Percentiles rank a stretch among this genome's conserved stretches.
Conservation (phyloP, 2,888 invertebrate species). For the Tenthredo amoena region DNA sequence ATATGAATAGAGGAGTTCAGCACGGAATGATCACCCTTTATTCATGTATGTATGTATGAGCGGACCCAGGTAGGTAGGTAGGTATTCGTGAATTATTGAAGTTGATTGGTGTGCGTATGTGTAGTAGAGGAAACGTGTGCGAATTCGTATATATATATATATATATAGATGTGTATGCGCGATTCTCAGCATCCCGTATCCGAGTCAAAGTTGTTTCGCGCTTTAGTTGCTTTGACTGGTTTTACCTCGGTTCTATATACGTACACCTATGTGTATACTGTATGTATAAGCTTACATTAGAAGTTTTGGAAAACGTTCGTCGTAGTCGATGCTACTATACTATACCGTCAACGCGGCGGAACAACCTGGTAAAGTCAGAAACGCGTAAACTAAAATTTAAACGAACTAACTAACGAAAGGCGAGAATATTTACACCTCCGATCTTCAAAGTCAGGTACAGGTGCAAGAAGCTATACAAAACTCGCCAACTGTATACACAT, state of each 20-base stretch:
- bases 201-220: conserved; percentile 20
- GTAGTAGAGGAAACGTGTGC: conserved; percentile 23
- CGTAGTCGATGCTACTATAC: not conserved
- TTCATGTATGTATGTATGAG: conserved; percentile 55
- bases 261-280: not conserved
- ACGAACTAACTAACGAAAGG: not conserved
- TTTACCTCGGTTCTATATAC: not conserved
- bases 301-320: not conserved
- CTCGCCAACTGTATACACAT: not conserved
- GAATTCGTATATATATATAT: not conserved
- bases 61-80: conserved; percentile 51
- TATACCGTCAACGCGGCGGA: not conserved
- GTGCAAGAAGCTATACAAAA: not conserved
- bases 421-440: not conserved
- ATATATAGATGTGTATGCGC: not conserved
- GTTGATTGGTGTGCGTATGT: conserved; percentile 30
- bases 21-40: not conserved
- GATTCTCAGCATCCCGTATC: conserved; percentile 4
- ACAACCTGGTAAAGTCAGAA: not conserved
- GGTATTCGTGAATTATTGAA: conserved; percentile 53
- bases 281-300: not conserved
- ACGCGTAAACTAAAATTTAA: conserved; percentile 1
- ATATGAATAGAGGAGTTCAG: not conserved
- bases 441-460: not conserved
- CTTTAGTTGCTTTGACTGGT: not conserved